Evolutionary conservation across 2,888 invertebrate species (phyloP), one percentile per base, ranked within the genome.

Genomic region (Baronia brevicornis): DNA sequence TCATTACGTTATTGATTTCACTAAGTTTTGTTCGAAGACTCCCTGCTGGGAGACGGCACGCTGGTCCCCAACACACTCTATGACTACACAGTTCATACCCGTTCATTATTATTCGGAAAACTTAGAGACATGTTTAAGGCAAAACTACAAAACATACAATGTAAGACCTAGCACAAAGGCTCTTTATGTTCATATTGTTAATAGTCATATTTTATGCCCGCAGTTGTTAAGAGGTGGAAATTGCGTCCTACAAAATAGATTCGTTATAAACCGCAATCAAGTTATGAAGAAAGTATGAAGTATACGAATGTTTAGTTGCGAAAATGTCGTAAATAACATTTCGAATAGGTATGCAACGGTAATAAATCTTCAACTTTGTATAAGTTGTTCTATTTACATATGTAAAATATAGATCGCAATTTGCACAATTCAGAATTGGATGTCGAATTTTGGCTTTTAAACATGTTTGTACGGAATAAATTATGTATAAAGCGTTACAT

Each of bases 1-100:
- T 78, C 78, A 80, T 80, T 78, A 75, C 69, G 62, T 69, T 77
- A 78, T 79, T 75, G 77, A 77, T 78, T 79, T 77, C 77, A 67
- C 66, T 53, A 51, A 63, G 69, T 72, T 71, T 64, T 63, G 69
- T 68, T 58, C 60, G 65, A 47, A 51, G 71, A 56, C 64, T 41
- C 58, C 80, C 78, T 66, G 70, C 69, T 63, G 74, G 10, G 64
- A 40, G 39, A 34, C 45, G 43, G 47, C 41, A 46, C 45, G 50
- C 53, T 48, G 55, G 51, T 51, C 52, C 41, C 47, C 50, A 44
- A 47, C 48, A 49, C 52, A 44, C 28, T n/a, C n/a, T n/a, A n/a
- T n/a, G n/a, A n/a, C n/a, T n/a, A n/a, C n/a, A n/a, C n/a, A 30
- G 41, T 45, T 46, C 43, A 36, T 39, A 32, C 48, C 43, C 28